Evolutionary conservation across 2,888 invertebrate species (phyloP), one percentile per base, ranked within the genome.

Genomic region (Conomelus anceps): DNA sequence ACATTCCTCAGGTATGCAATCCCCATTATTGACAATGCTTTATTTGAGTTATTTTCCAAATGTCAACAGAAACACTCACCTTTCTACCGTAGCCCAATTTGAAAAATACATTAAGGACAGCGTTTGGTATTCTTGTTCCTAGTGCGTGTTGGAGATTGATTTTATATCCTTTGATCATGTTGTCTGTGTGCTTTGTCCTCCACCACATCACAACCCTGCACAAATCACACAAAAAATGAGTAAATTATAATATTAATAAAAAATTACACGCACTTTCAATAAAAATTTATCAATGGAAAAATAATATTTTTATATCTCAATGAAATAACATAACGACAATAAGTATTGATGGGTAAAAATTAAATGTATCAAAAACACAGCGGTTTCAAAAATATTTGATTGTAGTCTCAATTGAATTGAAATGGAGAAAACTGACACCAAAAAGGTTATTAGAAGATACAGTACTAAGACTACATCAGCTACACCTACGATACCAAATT

Each of bases 101-200:
- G 95, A 98, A 98, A 94, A 97, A 96, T 94, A 98, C 96, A 94
- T 97, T 98, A 91, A 98, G 95, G 91, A 98, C 95, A 89, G 96
- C 96, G 93, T 97, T 97, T 89, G 98, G 98, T 93, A 98, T 95
- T 92, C 97, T 96, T 86, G 97, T 96, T 92, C 98, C 98, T 91
- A 98, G 95, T 22, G 97, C 97, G 93, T 96, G 97, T 93, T 98
- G 98, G 92, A 98, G 95, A 93, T 98, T 98, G 92, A 98, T 95
- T 94, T 98, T 98, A 95, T 98, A 98, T 63, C 98, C 98, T 94
- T 97, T 97, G 93, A 98, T 95, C 91, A 97, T 96, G 92, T 96
- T 96, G 92, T 98, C 97, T n/a, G 98, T 97, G 93, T 97, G 97
- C 95, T 98, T 98, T 92, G 97, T 96, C 92, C 98, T 96, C 98